A percentile compares a stretch with the other conserved stretches of the same genome.
Conservation (phyloP, 2,888 invertebrate genomes). For the Diadegma fenestrale region DNA sequence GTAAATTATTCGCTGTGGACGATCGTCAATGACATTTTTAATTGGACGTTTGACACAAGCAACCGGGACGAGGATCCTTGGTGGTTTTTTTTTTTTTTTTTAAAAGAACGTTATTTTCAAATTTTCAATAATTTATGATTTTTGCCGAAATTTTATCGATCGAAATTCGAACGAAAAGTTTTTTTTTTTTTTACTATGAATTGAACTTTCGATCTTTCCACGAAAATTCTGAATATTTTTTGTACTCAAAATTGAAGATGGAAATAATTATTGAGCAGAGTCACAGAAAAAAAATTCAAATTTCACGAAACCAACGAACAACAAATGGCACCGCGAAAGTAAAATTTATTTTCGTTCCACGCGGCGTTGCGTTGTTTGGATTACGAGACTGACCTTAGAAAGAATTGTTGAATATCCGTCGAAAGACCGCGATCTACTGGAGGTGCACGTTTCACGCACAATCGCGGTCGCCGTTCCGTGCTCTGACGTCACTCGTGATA, state of each 20-base stretch:
- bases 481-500: conserved; percentile 81
- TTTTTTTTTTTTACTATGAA: neutral
- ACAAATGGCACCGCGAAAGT: neutral
- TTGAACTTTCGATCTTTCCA: too few relatives aligned
- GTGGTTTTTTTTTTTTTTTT: too few relatives aligned
- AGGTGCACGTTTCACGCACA: conserved; percentile 64
- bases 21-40: neutral
- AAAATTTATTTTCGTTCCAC: conserved; percentile 29
- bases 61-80: neutral
- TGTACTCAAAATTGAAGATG: neutral
- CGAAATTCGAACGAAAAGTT: neutral
- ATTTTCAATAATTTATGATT: neutral
- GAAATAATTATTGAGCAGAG: neutral
- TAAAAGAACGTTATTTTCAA: neutral
- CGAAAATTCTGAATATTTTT: neutral
- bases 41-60: neutral
- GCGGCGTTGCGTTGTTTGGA: conserved; percentile 22
- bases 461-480: conserved; percentile 64
- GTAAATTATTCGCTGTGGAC: neutral
- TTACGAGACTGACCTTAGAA: conserved; percentile 74
- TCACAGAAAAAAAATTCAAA: neutral
- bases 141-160: neutral
- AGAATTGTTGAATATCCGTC: conserved; percentile 61
- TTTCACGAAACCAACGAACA: neutral
- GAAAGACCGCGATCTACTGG: conserved; percentile 79